Base-by-base conservation (phyloP, 2,113 vertebrate species). In the Ceratotherium simum region DNA sequence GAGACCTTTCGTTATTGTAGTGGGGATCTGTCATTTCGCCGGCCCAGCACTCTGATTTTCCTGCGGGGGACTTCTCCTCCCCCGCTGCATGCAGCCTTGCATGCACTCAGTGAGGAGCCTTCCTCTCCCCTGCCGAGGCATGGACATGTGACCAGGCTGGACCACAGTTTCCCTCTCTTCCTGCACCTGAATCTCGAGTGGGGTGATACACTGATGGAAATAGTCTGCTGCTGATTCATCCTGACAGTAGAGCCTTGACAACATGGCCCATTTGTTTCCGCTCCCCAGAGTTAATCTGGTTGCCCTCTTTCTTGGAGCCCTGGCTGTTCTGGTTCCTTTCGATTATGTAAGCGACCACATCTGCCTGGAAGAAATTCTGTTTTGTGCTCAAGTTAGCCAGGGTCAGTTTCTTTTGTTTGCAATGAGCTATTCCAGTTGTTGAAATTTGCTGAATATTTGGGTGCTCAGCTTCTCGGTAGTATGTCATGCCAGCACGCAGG, bases 1-100 rank as follows among this genome's bases (percentile, higher is more conserved):
- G 96, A 91, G 96, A 95, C 95, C 54, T 92, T 90, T 42, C 2
- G 2, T 85, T 97, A 91, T 62, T 91, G 51, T 60, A 67, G 92
- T 58, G 23, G 76, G 84, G 94, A 96, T 96, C 94, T 84, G 70
- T 97, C 97, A 90, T 90, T 96, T 90, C 0, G 0, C 90, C 76
- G 87, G 84, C 65, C 83, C 90, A 78, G 90, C 92, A 58, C 81
- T 97, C 83, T 76, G 69, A 39, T 64, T 78, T 93, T 96, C 90
- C 65, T 13, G 39, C 12, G 64, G 90, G 94, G 39, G 14, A 25
- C 2, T 0, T 75, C n/a, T 69, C 62, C 23, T 76, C 21, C 73
- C 56, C 3, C 16, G 87, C 75, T 72, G 51, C 69, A 46, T 0
- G 31, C 62, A 65, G 51, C 10, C 78, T 56, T 8, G 48, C 16